Evolutionary conservation across 1,140 invertebrate species (phyloP).

Genomic region (Cotesia vestalis): DNA sequence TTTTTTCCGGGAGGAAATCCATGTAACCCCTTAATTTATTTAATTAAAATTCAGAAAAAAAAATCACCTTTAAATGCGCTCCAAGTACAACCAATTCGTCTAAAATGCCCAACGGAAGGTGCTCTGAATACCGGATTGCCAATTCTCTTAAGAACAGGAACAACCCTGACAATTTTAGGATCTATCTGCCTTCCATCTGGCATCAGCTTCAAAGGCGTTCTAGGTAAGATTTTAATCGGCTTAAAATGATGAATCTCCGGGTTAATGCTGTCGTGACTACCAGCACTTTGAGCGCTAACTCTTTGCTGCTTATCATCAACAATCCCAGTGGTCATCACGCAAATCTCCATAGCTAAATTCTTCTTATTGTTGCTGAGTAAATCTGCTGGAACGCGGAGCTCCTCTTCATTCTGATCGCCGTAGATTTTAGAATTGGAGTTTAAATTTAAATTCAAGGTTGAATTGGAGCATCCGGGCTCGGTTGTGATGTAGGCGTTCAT

Average conservation of each 20-base stretch:
- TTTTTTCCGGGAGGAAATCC: no score
- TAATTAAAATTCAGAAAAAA: not conserved
- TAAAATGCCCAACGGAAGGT: slow-evolving; percentile 52
- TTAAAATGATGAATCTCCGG: slow-evolving; percentile 71
- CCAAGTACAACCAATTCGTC: slow-evolving; percentile 61
- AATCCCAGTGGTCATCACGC: slow-evolving; percentile 44
- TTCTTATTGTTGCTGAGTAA: slow-evolving; percentile 64
- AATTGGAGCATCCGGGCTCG: slow-evolving; percentile 52
- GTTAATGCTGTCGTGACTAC: slow-evolving; percentile 69
- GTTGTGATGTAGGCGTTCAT: slow-evolving; percentile 45
- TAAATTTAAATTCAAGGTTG: no score
- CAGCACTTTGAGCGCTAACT: slow-evolving; percentile 61
- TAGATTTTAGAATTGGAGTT: slow-evolving; percentile 56
- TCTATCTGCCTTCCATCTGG: slow-evolving; percentile 60
- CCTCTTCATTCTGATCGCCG: slow-evolving; percentile 64
- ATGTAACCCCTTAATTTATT: no score
- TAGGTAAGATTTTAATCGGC: slow-evolving; percentile 68
- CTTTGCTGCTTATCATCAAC: slow-evolving; percentile 53
- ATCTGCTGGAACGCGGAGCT: slow-evolving; percentile 67
- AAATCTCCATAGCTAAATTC: slow-evolving; percentile 59
- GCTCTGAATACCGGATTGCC: slow-evolving; percentile 53
- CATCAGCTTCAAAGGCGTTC: slow-evolving; percentile 58
- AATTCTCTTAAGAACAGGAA: slow-evolving; percentile 54
- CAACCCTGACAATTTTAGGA: slow-evolving; percentile 61
- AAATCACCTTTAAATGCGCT: slow-evolving; percentile 61